Evolutionary conservation across 2,113 vertebrate species (phyloP).

Genomic region (Anseranas semipalmata): DNA sequence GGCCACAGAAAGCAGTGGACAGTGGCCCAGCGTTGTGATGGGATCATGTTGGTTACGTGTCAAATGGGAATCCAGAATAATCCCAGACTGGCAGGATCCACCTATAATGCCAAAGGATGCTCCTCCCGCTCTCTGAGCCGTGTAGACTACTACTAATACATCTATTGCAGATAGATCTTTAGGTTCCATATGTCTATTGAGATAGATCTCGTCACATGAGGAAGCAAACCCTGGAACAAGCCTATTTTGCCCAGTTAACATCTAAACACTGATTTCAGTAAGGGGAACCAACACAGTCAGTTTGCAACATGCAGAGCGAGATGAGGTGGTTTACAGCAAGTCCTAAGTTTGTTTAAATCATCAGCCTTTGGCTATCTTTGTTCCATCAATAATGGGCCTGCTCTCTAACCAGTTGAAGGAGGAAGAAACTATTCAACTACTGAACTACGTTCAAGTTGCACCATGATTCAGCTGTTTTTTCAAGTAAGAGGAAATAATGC

Average conservation of each 20-base stretch:
- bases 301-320: neutral
- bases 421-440: neutral
- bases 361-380: neutral
- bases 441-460: neutral
- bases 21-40: neutral
- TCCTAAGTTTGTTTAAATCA: neutral
- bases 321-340: neutral
- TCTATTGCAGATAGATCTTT: neutral
- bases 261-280: neutral
- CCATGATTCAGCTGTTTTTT: neutral
- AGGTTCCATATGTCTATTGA: neutral
- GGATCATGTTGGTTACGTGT: rapidly evolving
- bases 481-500: neutral
- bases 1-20: neutral
- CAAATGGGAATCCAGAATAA: neutral
- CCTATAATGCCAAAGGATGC: neutral
- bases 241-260: neutral
- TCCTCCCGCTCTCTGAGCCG: neutral
- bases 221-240: neutral
- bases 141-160: neutral
- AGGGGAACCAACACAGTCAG: neutral
- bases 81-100: neutral
- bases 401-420: neutral
- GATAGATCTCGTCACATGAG: neutral
- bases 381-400: rapidly evolving